phyloP scores from a whole-genome alignment of 2,888 invertebrate species.

The Clostera curtula region DNA sequence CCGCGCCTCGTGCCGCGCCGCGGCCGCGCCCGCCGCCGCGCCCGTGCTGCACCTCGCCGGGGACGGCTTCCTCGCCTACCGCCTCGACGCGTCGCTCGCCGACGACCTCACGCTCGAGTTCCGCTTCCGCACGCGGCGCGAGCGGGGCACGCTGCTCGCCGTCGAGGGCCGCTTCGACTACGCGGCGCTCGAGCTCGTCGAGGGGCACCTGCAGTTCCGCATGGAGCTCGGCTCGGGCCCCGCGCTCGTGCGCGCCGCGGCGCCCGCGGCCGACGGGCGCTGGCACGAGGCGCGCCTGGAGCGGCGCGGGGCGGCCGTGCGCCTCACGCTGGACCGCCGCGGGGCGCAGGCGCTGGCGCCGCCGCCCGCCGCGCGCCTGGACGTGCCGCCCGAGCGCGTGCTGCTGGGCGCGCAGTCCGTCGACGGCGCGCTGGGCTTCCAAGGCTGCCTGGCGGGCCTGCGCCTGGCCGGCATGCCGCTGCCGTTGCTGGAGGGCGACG shows the following conservation, averaged over 20 bases:
- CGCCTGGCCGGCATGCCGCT: constrained; percentile 83
- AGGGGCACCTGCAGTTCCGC: constrained; percentile 91
- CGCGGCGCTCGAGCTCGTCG: constrained; percentile 88
- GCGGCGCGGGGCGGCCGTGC: constrained; percentile 85
- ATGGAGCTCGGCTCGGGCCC: constrained; percentile 96
- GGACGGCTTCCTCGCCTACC: too few relatives aligned
- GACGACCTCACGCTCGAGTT: constrained; percentile 86
- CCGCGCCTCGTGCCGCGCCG: constrained; percentile 84
- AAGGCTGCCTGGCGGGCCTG: constrained; percentile 94
- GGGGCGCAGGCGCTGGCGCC: constrained; percentile 80
- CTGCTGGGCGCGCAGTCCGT: constrained; percentile 88
- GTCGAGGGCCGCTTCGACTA: constrained; percentile 92
- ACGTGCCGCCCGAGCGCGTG: constrained; percentile 89
- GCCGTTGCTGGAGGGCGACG: constrained; percentile 76
- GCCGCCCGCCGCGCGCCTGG: constrained; percentile 86
- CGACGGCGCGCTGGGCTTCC: constrained; percentile 92
- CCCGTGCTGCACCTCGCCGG: constrained; percentile 79
- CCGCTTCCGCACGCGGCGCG: constrained; percentile 86
- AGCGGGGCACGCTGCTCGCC: constrained; percentile 89
- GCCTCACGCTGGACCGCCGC: constrained; percentile 86
- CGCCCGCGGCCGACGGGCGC: constrained; percentile 54
- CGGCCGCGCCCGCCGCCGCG: constrained; percentile 87
- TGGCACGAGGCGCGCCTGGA: constrained; percentile 89
- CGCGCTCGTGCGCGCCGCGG: constrained; percentile 83
- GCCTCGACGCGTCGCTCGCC: constrained; percentile 85